Evolutionary conservation across 1,140 invertebrate genomes (phyloP), one percentile per base, ranked within the genome.

Genomic region (Rhagoletis pomonella): DNA sequence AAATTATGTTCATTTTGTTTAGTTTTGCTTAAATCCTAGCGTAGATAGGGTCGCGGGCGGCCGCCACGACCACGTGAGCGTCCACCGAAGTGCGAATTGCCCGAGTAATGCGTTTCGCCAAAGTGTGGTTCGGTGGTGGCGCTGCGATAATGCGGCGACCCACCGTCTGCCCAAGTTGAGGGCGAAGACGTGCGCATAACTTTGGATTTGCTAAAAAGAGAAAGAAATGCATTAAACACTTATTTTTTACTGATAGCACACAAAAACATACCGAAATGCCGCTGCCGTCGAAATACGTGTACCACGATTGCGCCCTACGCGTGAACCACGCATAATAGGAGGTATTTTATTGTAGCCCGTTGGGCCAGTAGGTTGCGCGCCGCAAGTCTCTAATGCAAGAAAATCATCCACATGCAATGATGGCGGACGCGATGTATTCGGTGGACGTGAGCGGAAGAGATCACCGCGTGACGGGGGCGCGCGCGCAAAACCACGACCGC

Each of bases 331-430:
- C 10, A 94, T 89, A 77, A 95, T 94, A n/a, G 95, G 94, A n/a
- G 95, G 96, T 59, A 96, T 93, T 93, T 96, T 97, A 88, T 97
- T 97, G 88, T 96, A 97, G 12, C 96, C 96, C 6, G 96, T 96
- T 2, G 96, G 96, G 10, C 96, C 96, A 1, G 96, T 96, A 7
- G 96, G 96, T 91, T 96, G 96, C 2, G 96, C 95, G 2, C 96
- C 96, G 88, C 96, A 96, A 55, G 95, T 97, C 94, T 98, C 97
- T 89, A 99, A 93, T 4, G 98, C 98, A 19, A 99, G 96, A 94
- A 99, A 99, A 94, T 99, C 98, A 93, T 99, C 98, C 0, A 99
- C 98, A 92, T 99, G 98, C 89, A 99, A 95, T 19, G 98, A 99
- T 0, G 98, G 98, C 10, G 98, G 98, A 86, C 98, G 95, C 4